Evolutionary conservation across 2,797 vertebrate genomes (phyloP).

Genomic region (Acipenser ruthenus): DNA sequence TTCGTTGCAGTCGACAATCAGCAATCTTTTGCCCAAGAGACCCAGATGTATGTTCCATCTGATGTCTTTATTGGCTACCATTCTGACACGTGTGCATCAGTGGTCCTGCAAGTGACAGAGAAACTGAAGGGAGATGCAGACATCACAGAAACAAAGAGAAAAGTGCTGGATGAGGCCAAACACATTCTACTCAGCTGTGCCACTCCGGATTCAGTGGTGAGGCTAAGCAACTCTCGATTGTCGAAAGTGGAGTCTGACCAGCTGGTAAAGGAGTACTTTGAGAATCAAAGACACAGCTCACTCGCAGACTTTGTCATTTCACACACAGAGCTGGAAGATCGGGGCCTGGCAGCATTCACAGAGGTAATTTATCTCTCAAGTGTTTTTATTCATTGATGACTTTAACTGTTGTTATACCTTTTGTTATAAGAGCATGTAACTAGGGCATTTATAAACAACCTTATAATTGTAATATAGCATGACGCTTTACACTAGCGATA

Average conservation of each 20-base stretch:
- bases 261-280: conserved; percentile 63
- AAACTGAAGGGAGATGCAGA: conserved; percentile 31
- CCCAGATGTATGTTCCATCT: conserved; percentile 55
- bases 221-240: conserved; percentile 53
- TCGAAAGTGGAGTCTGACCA: conserved; percentile 40
- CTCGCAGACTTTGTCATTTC: conserved; percentile 69
- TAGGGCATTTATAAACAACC: too few species aligned
- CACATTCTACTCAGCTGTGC: conserved; percentile 75
- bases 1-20: conserved; percentile 47
- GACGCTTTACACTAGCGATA: too few species aligned
- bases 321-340: conserved; percentile 32
- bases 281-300: conserved; percentile 67
- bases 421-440: too few species aligned
- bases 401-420: too few species aligned
- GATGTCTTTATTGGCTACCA: conserved; percentile 91
- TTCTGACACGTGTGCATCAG: conserved; percentile 80
- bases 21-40: conserved; percentile 23
- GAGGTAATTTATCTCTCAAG: conserved; percentile 63
- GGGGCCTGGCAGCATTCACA: conserved; percentile 50
- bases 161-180: conserved; percentile 54
- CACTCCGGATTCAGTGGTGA: conserved; percentile 82
- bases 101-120: conserved; percentile 72
- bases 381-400: too few species aligned
- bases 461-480: too few species aligned
- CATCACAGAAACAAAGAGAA: conserved; percentile 27